Conservation (phyloP, 2,113 vertebrate genomes). For the Sorex fumeus region DNA sequence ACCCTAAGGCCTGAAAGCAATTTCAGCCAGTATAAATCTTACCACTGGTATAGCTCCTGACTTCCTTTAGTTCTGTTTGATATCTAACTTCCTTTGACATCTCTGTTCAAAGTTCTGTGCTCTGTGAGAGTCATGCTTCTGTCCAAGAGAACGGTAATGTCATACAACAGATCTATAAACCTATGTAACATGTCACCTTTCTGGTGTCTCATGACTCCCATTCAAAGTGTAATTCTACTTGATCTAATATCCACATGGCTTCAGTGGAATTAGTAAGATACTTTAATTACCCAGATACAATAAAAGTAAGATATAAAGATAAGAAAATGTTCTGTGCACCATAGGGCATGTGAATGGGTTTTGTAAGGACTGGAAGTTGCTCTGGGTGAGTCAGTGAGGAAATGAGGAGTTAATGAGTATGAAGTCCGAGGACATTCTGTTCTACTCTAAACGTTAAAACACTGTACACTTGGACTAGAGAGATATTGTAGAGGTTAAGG, state of each 20-base stretch:
- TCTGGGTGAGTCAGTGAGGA: no score
- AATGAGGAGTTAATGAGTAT: no score
- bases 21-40: slow-evolving; percentile 6
- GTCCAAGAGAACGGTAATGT: neutral
- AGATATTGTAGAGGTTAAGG: no score
- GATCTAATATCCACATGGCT: neutral
- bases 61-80: neutral
- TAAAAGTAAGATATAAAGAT: no score
- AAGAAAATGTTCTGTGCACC: no score
- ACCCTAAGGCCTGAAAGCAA: neutral
- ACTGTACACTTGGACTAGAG: no score
- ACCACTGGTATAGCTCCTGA: neutral
- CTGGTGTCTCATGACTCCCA: neutral
- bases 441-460: no score
- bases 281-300: no score
- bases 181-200: neutral
- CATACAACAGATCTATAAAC: neutral
- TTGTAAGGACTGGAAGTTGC: no score
- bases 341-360: no score
- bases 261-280: neutral
- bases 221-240: slow-evolving; percentile 26
- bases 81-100: no score
- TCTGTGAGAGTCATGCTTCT: slow-evolving; percentile 34
- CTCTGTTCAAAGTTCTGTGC: neutral
- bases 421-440: no score